Base-by-base conservation (phyloP, 2,797 vertebrate species). In the Epinephelus coioides region DNA sequence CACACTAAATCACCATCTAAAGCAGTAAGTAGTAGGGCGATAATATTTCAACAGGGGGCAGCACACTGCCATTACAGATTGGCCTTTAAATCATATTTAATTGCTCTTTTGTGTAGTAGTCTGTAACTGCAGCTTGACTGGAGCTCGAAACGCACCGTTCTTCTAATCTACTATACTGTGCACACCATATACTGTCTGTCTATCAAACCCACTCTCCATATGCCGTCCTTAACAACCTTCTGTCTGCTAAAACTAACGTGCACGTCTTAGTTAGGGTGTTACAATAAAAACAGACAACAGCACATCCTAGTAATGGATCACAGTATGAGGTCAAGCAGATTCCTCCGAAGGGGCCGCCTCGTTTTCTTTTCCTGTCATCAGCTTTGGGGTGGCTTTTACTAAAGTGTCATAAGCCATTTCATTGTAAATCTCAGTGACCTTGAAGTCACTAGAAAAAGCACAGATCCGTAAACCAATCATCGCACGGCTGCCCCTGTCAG, bases 351-450 rank as follows among this genome's bases (percentile, higher is more conserved):
- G 94, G 93, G 94, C 78, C 62, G 81, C 81, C 83, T 81, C 93
- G 76, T 95, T 90, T 90, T 92, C 92, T 95, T 94, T 78, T 86
- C 93, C 95, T 96, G 96, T 97, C 97, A 96, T 97, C 95, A 96
- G 95, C 95, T 94, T 94, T 95, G 95, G 95, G 27, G 96, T 92
- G 94, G 89, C 91, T 94, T 94, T 96, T 94, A 94, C 96, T 97
- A 96, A 97, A 96, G 95, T 96, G 91, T 94, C 95, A 91, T 88
- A 94, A 95, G 95, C 95, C 95, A 94, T 96, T 95, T 95, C 95
- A 96, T 96, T 95, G 75, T 99, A 98, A 98, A 99, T 98, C 96
- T 95, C 59, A 83, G 94, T 94, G 96, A 98, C 96, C 97, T 98
- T 97, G 96, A 96, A 96, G 95, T 96, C 95, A 94, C 96, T 93